Evolutionary conservation across 2,888 invertebrate genomes (phyloP).

Genomic region (Gymnosoma rotundatum): DNA sequence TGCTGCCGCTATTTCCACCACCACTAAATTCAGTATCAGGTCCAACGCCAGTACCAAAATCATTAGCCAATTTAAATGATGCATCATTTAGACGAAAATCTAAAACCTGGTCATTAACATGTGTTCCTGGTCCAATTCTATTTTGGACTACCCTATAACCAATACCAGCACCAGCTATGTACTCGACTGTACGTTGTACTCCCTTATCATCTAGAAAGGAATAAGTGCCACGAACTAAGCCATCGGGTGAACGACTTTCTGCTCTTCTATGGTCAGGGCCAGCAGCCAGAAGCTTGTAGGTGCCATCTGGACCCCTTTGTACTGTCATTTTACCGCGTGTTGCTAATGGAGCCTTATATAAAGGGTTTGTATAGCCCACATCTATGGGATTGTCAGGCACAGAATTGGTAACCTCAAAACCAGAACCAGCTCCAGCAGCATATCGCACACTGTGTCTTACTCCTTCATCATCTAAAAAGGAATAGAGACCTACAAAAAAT

Average conservation of each 20-base stretch:
- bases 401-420: constrained; percentile 89
- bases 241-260: constrained; percentile 88
- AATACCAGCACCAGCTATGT: constrained; percentile 89
- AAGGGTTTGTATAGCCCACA: constrained; percentile 86
- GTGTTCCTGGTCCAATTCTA: constrained; percentile 85
- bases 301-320: constrained; percentile 88
- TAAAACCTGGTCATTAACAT: constrained; percentile 83
- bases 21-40: constrained; percentile 68
- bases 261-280: constrained; percentile 90
- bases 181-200: constrained; percentile 89
- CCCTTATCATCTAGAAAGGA: constrained; percentile 91
- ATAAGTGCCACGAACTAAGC: constrained; percentile 89
- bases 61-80: constrained; percentile 78
- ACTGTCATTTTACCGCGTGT: constrained; percentile 88
- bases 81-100: constrained; percentile 83
- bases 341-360: constrained; percentile 85
- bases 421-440: constrained; percentile 89
- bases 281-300: constrained; percentile 89
- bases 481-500: constrained; percentile 84
- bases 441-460: constrained; percentile 89
- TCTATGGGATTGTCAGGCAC: constrained; percentile 86
- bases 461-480: constrained; percentile 89
- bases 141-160: constrained; percentile 89
- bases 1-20: constrained; percentile 35
- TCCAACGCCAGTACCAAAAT: constrained; percentile 77